Conservation (phyloP, 2,888 invertebrate genomes). For the Eumacrocentrus americanus region DNA sequence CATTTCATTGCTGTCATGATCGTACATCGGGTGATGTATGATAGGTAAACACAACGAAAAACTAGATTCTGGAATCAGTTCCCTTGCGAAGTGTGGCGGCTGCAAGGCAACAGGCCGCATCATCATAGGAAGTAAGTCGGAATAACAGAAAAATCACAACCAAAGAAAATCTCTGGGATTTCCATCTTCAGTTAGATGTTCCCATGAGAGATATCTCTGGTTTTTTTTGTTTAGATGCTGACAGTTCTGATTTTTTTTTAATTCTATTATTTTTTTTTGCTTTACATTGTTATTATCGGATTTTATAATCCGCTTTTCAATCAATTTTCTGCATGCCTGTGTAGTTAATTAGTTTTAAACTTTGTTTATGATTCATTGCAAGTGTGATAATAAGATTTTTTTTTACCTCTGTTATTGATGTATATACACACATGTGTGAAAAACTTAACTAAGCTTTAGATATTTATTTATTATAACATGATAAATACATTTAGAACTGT, state of each 20-base stretch:
- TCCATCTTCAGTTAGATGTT: slow-evolving; percentile 32
- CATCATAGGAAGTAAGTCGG: slow-evolving; percentile 61
- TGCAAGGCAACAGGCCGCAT: slow-evolving; percentile 60
- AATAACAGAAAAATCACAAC: slow-evolving; percentile 48
- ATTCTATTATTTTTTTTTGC: slow-evolving; percentile 23
- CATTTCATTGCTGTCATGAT: slow-evolving; percentile 59
- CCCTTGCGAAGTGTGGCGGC: slow-evolving; percentile 59
- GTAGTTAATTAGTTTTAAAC: slow-evolving; percentile 45
- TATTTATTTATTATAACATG: too few relatives aligned
- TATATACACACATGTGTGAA: too few relatives aligned
- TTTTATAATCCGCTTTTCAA: neutral
- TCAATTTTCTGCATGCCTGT: slow-evolving; percentile 43
- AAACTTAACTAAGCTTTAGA: too few relatives aligned
- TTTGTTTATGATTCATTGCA: too few relatives aligned
- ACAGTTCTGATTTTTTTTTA: slow-evolving; percentile 44
- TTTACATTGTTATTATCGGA: slow-evolving; percentile 23
- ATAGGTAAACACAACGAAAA: slow-evolving; percentile 60
- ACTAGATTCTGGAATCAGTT: slow-evolving; percentile 60
- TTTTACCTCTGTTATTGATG: too few relatives aligned
- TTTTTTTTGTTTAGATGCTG: slow-evolving; percentile 45
- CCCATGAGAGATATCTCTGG: slow-evolving; percentile 29
- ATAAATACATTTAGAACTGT: slow-evolving; percentile 54
- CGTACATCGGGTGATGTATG: slow-evolving; percentile 60
- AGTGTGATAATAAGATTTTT: too few relatives aligned
- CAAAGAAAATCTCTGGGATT: slow-evolving; percentile 50